phyloP scores from a whole-genome alignment of 1,140 invertebrate species.

The Mya arenaria region DNA sequence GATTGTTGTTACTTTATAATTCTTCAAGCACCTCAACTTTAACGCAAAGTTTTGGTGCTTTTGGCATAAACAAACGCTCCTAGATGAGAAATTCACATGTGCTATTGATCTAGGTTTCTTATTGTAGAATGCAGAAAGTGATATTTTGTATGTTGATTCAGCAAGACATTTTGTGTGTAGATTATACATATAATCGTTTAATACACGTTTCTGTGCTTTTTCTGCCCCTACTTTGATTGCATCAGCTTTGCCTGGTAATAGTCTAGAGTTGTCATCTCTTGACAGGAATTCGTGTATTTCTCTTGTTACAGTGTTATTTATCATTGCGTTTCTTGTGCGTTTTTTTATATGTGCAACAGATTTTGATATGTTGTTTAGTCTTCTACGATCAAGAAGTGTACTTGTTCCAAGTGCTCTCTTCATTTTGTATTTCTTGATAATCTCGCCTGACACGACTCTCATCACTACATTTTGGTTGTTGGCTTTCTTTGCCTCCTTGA shows the following conservation, averaged over 20 bases:
- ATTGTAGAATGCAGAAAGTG: constrained; percentile 23
- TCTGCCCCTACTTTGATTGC: constrained; percentile 7
- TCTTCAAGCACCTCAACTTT: constrained; percentile 34
- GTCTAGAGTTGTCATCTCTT: constrained; percentile 47
- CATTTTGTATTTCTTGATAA: not conserved
- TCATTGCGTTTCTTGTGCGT: not conserved
- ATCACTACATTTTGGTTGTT: not conserved
- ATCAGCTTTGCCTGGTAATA: constrained; percentile 27
- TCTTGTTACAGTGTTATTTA: not conserved
- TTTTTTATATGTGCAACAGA: too few species aligned
- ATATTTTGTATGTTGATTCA: constrained; percentile 42
- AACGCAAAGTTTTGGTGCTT: constrained; percentile 42
- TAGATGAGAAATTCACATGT: constrained; percentile 33
- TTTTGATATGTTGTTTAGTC: too few species aligned
- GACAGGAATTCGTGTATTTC: not conserved
- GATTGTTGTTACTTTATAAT: constrained; percentile 2
- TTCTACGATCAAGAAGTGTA: not conserved
- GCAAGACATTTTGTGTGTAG: constrained; percentile 18
- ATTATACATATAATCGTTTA: constrained; percentile 44
- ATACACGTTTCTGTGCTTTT: constrained; percentile 8
- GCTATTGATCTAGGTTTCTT: constrained; percentile 15
- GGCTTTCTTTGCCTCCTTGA: not conserved
- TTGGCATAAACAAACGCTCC: constrained; percentile 34
- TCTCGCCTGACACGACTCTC: not conserved
- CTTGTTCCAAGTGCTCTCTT: not conserved